A percentile compares a stretch with the other conserved stretches of the same genome.
Evolutionary conservation across 2,888 invertebrate species (phyloP).

Genomic region (Eilema caniola): DNA sequence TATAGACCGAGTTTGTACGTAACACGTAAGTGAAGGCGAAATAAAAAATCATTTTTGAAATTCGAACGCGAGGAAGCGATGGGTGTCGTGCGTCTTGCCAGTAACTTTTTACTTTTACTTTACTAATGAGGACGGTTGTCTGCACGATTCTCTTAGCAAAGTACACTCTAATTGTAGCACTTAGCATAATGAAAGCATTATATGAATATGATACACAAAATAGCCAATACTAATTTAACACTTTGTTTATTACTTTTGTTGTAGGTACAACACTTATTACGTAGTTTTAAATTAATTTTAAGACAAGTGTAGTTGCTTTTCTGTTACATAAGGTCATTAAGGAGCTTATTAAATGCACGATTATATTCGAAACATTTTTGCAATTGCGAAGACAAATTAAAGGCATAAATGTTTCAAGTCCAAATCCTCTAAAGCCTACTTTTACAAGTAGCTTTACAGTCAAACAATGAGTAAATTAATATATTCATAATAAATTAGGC

Average conservation of each 20-base stretch:
- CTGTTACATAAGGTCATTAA: slow-evolving; percentile 5
- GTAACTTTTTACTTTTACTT: slow-evolving; percentile 33
- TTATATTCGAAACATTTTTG: slow-evolving; percentile 15
- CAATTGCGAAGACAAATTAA: slow-evolving; percentile 23
- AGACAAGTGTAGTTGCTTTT: neutral
- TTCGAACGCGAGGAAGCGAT: slow-evolving; percentile 2
- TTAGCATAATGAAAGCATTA: slow-evolving; percentile 36
- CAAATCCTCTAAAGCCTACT: slow-evolving; percentile 22
- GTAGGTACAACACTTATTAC: neutral
- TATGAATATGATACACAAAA: slow-evolving; percentile 19
- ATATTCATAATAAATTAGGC: neutral
- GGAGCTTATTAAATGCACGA: neutral
- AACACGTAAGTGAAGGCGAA: neutral
- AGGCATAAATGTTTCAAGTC: slow-evolving; percentile 14
- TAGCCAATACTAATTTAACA: slow-evolving; percentile 4
- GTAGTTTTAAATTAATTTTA: neutral
- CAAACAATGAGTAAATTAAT: neutral
- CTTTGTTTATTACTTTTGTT: neutral
- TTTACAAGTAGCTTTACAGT: slow-evolving; percentile 19
- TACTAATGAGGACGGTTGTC: slow-evolving; percentile 30
- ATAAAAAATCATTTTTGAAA: neutral
- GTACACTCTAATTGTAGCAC: slow-evolving; percentile 33
- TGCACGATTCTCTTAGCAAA: slow-evolving; percentile 26
- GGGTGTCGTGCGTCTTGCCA: slow-evolving; percentile 6
- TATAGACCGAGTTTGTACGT: neutral